Evolutionary conservation across 2,888 invertebrate genomes (phyloP).

Genomic region (Elmis aenea): DNA sequence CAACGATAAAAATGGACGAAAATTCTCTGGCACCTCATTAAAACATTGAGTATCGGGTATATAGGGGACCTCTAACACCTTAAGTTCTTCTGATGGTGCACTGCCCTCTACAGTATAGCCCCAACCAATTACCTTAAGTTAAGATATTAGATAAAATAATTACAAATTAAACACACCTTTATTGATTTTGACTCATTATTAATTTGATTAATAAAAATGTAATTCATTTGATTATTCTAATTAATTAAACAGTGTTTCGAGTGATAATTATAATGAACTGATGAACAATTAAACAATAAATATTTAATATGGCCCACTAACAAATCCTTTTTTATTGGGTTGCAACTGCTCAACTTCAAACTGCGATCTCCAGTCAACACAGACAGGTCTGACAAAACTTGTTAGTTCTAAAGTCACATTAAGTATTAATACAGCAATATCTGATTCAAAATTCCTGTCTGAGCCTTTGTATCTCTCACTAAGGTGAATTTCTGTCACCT

Average conservation of each 20-base stretch:
- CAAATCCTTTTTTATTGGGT: constrained; percentile 23
- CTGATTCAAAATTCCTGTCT: constrained; percentile 29
- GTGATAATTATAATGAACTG: background rate
- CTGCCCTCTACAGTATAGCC: constrained; percentile 30
- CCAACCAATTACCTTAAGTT: constrained; percentile 36
- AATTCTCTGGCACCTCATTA: constrained; percentile 12
- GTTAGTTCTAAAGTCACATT: constrained; percentile 31
- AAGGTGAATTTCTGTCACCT: constrained; percentile 27
- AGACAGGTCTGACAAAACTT: constrained; percentile 39
- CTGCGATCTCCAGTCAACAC: constrained; percentile 31
- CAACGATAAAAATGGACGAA: constrained; percentile 23
- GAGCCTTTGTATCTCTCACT: constrained; percentile 28
- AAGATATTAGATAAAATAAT: too few species aligned
- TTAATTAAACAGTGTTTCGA: background rate
- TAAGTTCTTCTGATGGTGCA: constrained; percentile 28
- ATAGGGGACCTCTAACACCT: constrained; percentile 23
- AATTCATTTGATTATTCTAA: too few species aligned
- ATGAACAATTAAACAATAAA: constrained; percentile 1
- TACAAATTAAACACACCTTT: too few species aligned
- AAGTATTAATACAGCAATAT: constrained; percentile 39
- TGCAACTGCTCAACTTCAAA: constrained; percentile 15
- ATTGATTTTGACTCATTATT: too few species aligned
- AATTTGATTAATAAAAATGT: too few species aligned
- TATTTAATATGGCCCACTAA: constrained; percentile 17
- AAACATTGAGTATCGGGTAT: constrained; percentile 23